Evolutionary conservation across 2,888 invertebrate genomes (phyloP).

Genomic region (Malthinus seriepunctatus): DNA sequence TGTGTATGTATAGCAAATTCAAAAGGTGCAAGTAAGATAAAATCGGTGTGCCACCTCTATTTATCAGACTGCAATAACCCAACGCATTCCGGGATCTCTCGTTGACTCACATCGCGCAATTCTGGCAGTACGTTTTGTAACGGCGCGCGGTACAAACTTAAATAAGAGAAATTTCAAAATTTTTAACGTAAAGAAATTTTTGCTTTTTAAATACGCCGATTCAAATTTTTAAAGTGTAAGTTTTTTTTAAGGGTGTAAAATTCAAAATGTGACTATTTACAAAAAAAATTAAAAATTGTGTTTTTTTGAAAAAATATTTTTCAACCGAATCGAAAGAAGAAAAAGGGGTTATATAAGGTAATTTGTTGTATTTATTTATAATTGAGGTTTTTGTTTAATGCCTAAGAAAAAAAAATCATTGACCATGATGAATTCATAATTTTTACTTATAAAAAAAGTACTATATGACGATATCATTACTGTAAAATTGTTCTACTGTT

Average conservation of each 20-base stretch:
- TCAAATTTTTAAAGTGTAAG: background rate
- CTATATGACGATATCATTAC: conserved; percentile 1
- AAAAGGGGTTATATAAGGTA: conserved; percentile 11
- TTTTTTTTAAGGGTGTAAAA: background rate
- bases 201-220: background rate
- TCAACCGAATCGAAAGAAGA: background rate
- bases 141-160: conserved; percentile 28
- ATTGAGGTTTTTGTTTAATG: background rate
- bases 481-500: conserved; percentile 6
- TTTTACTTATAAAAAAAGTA: background rate
- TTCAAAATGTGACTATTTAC: conserved; percentile 7
- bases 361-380: background rate
- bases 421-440: conserved; percentile 7
- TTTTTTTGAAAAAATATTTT: conserved; percentile 1
- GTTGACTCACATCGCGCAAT: conserved; percentile 32
- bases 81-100: conserved; percentile 35
- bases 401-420: background rate
- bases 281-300: background rate
- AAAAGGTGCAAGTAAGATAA: conserved; percentile 15
- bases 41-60: conserved; percentile 28
- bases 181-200: background rate
- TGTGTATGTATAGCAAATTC: conserved; percentile 10
- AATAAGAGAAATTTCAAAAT: background rate
- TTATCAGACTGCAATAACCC: conserved; percentile 33
- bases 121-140: conserved; percentile 28